Evolutionary conservation across 2,797 vertebrate genomes (phyloP).

Genomic region (Parauchenoglanis punctatus): DNA sequence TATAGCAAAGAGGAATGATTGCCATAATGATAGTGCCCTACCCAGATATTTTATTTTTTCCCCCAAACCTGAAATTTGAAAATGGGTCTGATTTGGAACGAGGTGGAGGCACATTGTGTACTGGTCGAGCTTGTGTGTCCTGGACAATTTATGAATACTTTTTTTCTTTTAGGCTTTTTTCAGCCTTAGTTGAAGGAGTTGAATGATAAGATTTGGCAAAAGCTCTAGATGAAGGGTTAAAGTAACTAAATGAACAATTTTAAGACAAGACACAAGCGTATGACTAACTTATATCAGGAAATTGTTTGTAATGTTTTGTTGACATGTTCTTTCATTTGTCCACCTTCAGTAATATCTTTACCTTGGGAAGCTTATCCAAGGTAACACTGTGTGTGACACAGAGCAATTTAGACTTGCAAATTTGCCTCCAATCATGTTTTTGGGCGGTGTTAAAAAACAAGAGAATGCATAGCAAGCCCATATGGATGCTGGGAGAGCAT

Average conservation of each 20-base stretch:
- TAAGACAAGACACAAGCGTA: neutral
- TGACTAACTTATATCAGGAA: neutral
- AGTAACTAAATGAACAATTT: neutral
- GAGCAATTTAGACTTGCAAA: neutral
- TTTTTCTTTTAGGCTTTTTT: neutral
- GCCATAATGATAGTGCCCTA: slow-evolving; percentile 74
- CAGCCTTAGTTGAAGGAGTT: neutral
- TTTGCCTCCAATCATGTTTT: neutral
- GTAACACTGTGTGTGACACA: neutral
- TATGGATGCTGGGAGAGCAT: neutral
- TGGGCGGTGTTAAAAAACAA: neutral
- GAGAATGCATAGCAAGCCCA: neutral
- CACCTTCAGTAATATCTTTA: neutral
- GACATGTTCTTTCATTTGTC: neutral
- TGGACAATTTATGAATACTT: slow-evolving; percentile 69
- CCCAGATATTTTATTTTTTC: slow-evolving; percentile 70
- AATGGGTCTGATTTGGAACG: slow-evolving; percentile 60
- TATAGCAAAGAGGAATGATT: slow-evolving; percentile 70
- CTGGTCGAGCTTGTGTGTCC: slow-evolving; percentile 42
- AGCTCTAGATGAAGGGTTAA: neutral
- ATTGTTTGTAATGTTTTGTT: neutral
- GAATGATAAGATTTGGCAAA: neutral
- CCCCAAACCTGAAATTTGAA: slow-evolving; percentile 70
- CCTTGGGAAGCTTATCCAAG: neutral
- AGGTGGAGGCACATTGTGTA: slow-evolving; percentile 53